Evolutionary conservation across 2,888 invertebrate species (phyloP), one percentile per base, ranked within the genome.

Genomic region (Acrobasis consociella): DNA sequence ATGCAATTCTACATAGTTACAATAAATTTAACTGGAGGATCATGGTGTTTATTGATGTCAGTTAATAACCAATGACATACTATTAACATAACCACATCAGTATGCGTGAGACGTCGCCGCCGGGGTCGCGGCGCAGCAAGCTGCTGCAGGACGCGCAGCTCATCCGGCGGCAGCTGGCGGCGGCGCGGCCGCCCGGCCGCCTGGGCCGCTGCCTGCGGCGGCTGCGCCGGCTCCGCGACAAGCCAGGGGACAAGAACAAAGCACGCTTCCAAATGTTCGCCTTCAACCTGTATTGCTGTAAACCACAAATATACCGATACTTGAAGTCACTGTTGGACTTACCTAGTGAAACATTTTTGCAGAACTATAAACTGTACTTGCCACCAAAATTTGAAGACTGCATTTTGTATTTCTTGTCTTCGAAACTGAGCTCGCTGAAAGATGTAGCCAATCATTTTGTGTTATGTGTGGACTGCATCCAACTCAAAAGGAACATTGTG

Each of bases 401-500:
- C 15, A n/a, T 22, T 38, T 38, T 53, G 9, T 53, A 53, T 15
- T 53, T 53, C 15, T 15, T 53, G 38, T 53, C 53, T 38, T 53
- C 53, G 1, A 53, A 53, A 38, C 53, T 53, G 3, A 53, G 15
- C 53, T 53, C 53, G 1, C 38, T 53, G 2, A 53, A 15, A 38
- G 15, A 5, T 53, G 53, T 37, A 53, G 37, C 38, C n/a, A 53
- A 53, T 15, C 53, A 53, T 53, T 53, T 53, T 38, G 53, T 53
- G 9, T 38, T 53, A 37, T 53, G 53, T 15, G 9, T 53, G 2
- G 53, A 53, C 10, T 3, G 15, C 9, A n/a, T 38, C 37, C 37
- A 37, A 5, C 38, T 53, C 9, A 53, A 53, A 15, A 53, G 37
- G 38, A 53, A 53, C 22, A 38, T 38, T 16, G 38, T 10, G 1